Percentiles rank a stretch among this genome's conserved stretches.
phyloP scores from a whole-genome alignment of 2,888 invertebrate genomes.

The Melanostoma mellinum region DNA sequence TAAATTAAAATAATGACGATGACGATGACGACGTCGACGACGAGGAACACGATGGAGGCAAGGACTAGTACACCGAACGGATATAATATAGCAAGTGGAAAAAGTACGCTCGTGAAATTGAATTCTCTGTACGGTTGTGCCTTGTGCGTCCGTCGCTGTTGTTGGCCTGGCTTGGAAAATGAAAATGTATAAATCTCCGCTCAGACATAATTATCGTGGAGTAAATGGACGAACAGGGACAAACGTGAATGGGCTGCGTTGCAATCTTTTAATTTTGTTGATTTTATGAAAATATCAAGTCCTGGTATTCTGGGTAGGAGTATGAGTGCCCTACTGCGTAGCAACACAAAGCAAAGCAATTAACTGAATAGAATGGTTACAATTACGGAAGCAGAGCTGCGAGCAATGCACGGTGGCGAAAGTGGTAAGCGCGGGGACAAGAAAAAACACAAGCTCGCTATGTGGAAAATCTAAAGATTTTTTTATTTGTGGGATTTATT shows the following conservation, averaged over 20 bases:
- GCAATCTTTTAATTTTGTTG: slow-evolving; percentile 62
- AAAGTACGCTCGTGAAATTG: slow-evolving; percentile 62
- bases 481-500: too few relatives aligned
- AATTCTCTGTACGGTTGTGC: slow-evolving; percentile 23
- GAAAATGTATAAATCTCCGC: slow-evolving; percentile 46
- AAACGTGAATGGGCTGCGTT: background rate
- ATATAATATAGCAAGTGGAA: slow-evolving; percentile 56
- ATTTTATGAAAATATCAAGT: slow-evolving; percentile 63
- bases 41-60: slow-evolving; percentile 7
- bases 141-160: background rate
- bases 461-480: too few relatives aligned
- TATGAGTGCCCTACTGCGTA: slow-evolving; percentile 38
- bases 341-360: slow-evolving; percentile 51
- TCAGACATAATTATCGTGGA: slow-evolving; percentile 62
- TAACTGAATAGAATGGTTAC: slow-evolving; percentile 46
- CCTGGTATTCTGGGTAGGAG: slow-evolving; percentile 22
- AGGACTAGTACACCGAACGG: slow-evolving; percentile 10
- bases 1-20: slow-evolving; percentile 70
- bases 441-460: too few relatives aligned
- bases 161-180: slow-evolving; percentile 15
- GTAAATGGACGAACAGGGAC: slow-evolving; percentile 19
- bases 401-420: background rate
- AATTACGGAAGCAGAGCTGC: slow-evolving; percentile 14
- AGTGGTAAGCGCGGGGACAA: too few relatives aligned
- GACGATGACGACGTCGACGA: slow-evolving; percentile 14